Conservation (phyloP, 2,888 invertebrate species). For the Meiosimyza decipiens region DNA sequence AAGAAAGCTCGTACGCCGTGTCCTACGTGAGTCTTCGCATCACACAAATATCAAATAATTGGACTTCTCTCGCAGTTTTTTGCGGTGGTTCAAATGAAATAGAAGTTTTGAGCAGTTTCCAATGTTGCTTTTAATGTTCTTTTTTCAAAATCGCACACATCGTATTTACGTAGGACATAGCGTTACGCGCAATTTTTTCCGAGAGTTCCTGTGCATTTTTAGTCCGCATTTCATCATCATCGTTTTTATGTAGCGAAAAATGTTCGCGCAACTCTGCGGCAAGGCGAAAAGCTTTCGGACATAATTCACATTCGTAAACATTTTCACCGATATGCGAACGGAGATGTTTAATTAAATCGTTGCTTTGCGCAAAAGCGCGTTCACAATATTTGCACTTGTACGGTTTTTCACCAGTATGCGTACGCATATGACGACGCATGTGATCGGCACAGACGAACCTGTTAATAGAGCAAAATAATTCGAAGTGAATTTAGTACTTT, state of each 20-base stretch:
- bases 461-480: not conserved
- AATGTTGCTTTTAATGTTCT: too few species aligned
- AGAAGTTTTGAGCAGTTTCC: too few species aligned
- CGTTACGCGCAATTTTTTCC: constrained; percentile 41
- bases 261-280: constrained; percentile 45
- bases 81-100: too few species aligned
- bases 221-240: constrained; percentile 42
- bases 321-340: constrained; percentile 70
- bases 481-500: not conserved
- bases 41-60: too few species aligned
- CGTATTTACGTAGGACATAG: constrained; percentile 31
- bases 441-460: constrained; percentile 72
- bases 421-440: constrained; percentile 70
- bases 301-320: constrained; percentile 68
- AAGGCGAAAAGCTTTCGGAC: constrained; percentile 48
- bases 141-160: too few species aligned
- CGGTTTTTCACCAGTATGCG: constrained; percentile 69
- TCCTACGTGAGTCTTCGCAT: too few species aligned
- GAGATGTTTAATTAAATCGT: constrained; percentile 62
- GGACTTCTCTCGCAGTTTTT: too few species aligned
- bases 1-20: too few species aligned
- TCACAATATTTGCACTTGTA: constrained; percentile 49
- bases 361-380: constrained; percentile 51
- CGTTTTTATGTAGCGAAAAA: constrained; percentile 47
- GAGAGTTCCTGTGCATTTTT: constrained; percentile 41